phyloP scores from a whole-genome alignment of 2,113 vertebrate species.

The Oceanodroma tethys region DNA sequence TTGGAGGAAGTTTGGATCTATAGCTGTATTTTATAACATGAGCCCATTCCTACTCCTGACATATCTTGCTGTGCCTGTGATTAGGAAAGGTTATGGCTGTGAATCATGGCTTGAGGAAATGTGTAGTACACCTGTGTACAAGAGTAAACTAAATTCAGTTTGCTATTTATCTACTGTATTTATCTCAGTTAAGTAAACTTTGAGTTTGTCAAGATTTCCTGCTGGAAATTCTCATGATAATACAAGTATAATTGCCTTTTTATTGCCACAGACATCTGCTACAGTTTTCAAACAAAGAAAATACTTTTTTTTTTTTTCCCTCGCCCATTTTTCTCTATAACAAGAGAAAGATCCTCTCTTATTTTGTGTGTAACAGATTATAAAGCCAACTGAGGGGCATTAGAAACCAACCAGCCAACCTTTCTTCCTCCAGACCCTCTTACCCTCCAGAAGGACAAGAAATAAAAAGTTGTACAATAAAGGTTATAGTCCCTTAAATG shows the following conservation, averaged over 20 bases:
- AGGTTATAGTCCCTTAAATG: background rate
- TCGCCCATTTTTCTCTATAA: background rate
- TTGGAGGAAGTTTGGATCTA: slow-evolving; percentile 14
- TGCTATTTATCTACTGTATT: slow-evolving; percentile 72
- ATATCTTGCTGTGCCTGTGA: slow-evolving; percentile 55
- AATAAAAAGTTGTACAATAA: background rate
- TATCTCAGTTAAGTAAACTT: slow-evolving; percentile 73
- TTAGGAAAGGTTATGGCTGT: slow-evolving; percentile 65
- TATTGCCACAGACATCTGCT: slow-evolving; percentile 74
- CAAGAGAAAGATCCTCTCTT: background rate
- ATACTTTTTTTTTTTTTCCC: background rate
- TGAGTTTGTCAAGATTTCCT: slow-evolving; percentile 70
- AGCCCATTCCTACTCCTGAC: slow-evolving; percentile 10
- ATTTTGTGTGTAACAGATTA: slow-evolving; percentile 7
- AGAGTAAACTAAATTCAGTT: slow-evolving; percentile 67
- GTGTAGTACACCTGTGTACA: slow-evolving; percentile 60
- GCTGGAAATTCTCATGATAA: slow-evolving; percentile 69
- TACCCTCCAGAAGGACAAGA: background rate
- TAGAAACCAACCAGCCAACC: background rate
- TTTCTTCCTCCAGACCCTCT: background rate
- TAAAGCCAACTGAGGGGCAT: background rate
- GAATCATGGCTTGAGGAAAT: slow-evolving; percentile 60
- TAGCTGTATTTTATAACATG: background rate
- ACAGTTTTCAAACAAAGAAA: slow-evolving; percentile 68
- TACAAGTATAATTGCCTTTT: slow-evolving; percentile 70